A percentile compares a stretch with the other conserved stretches of the same genome.
Evolutionary conservation across 2,888 invertebrate species (phyloP).

Genomic region (Thereva nobilitata): DNA sequence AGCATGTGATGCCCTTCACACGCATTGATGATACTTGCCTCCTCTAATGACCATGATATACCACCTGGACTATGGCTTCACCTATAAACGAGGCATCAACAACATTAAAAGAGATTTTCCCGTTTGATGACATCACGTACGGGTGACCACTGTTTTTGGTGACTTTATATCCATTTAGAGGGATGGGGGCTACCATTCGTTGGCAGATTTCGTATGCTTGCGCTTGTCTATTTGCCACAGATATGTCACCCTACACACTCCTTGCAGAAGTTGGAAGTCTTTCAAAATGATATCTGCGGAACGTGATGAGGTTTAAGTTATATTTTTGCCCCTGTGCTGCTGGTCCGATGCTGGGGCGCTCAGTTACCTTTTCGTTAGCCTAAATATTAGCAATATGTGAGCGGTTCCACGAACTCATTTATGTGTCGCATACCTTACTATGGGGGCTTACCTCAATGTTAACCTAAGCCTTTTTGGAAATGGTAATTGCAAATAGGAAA

Average conservation of each 20-base stretch:
- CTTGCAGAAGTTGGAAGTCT: slow-evolving; percentile 27
- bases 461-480: no score
- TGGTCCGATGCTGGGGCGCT: no score
- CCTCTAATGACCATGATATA: slow-evolving; percentile 27
- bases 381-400: no score
- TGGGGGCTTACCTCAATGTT: no score
- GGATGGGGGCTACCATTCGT: slow-evolving; percentile 18
- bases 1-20: slow-evolving; percentile 5
- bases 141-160: slow-evolving; percentile 33
- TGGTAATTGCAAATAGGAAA: no score
- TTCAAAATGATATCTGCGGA: slow-evolving; percentile 28
- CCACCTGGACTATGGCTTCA: slow-evolving; percentile 23
- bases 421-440: no score
- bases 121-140: slow-evolving; percentile 30
- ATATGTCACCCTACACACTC: slow-evolving; percentile 20
- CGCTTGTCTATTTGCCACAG: neutral
- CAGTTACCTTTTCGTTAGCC: no score
- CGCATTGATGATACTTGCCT: slow-evolving; percentile 23
- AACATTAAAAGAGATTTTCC: slow-evolving; percentile 32
- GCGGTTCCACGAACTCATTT: no score
- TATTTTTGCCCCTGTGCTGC: no score
- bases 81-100: slow-evolving; percentile 21
- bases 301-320: slow-evolving; percentile 26
- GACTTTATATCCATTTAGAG: slow-evolving; percentile 19
- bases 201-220: slow-evolving; percentile 4